Percentiles rank a stretch among this genome's conserved stretches.
These are phyloP conservation scores for Drosophila gaucha DNA, from an alignment of 2,888 invertebrate genomes.

Conservation along the genomic window DNA sequence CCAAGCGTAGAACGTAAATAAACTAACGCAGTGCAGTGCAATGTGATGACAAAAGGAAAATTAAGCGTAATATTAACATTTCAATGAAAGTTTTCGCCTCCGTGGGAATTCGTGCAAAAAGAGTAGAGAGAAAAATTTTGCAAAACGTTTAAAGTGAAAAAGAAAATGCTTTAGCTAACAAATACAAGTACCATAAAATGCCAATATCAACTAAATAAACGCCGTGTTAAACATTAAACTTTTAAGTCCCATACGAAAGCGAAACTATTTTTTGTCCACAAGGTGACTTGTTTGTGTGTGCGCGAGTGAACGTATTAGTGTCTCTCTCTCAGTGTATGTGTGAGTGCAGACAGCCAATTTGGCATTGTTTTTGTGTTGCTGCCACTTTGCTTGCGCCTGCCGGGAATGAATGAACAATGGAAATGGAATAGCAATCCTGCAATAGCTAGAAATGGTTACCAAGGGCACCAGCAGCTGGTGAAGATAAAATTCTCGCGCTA, in stretches of 20 bases:
- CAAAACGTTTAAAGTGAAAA: constrained; percentile 58
- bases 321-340: constrained; percentile 2
- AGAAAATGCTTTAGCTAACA: constrained; percentile 44
- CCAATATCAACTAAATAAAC: constrained; percentile 29
- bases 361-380: constrained; percentile 36
- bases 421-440: constrained; percentile 47
- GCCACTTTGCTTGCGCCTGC: constrained; percentile 10
- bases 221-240: constrained; percentile 25
- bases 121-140: constrained; percentile 61
- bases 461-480: constrained; percentile 53
- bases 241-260: constrained; percentile 45
- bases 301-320: constrained; percentile 19
- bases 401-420: constrained; percentile 48
- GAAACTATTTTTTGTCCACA: constrained; percentile 51
- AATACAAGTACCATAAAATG: constrained; percentile 39
- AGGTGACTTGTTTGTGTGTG: constrained; percentile 46
- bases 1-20: constrained; percentile 13
- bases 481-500: constrained; percentile 51
- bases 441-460: constrained; percentile 47
- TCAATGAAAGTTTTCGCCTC: constrained; percentile 66
- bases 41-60: constrained; percentile 27
- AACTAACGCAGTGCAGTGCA: constrained; percentile 20
- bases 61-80: constrained; percentile 36
- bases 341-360: constrained; percentile 31
- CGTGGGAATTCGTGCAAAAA: constrained; percentile 58